Conservation (phyloP, 2,797 vertebrate genomes). For the Hypotaenidia philippensis region DNA sequence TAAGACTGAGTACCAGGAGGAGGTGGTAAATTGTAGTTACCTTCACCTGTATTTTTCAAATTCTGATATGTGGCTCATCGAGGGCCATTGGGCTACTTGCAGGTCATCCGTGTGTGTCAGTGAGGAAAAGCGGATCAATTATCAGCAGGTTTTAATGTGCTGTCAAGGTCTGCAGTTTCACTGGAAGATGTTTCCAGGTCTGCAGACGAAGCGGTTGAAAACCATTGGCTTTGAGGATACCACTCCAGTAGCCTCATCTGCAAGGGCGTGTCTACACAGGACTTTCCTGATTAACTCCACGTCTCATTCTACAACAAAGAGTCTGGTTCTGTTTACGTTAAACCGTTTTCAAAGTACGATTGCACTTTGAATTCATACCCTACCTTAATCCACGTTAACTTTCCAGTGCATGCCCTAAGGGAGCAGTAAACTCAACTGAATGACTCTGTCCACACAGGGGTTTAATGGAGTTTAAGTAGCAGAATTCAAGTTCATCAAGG, state of each 20-base stretch:
- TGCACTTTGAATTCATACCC: constrained; percentile 71
- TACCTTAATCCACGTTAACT: constrained; percentile 61
- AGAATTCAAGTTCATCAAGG: constrained; percentile 53
- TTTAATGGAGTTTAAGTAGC: constrained; percentile 69
- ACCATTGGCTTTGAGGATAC: constrained; percentile 15
- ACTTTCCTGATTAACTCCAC: constrained; percentile 50
- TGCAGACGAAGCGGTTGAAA: constrained; percentile 26
- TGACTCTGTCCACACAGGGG: constrained; percentile 47
- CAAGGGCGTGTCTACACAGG: constrained; percentile 61
- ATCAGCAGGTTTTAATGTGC: not conserved
- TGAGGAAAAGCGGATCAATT: not conserved
- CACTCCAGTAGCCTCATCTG: constrained; percentile 27
- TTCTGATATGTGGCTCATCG: not conserved
- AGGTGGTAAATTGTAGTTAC: not conserved
- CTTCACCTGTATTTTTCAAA: not conserved
- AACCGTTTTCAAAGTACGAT: constrained; percentile 65
- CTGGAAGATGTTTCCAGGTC: constrained; percentile 15
- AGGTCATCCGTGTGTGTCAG: not conserved
- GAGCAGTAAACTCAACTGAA: constrained; percentile 64
- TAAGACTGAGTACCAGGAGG: not conserved
- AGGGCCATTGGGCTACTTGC: not conserved
- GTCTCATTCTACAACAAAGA: constrained; percentile 70
- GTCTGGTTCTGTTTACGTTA: constrained; percentile 65
- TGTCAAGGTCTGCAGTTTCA: not conserved
- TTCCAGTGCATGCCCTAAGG: constrained; percentile 60